phyloP scores from a whole-genome alignment of 2,113 vertebrate species.

The Eupsittula cactorum region DNA sequence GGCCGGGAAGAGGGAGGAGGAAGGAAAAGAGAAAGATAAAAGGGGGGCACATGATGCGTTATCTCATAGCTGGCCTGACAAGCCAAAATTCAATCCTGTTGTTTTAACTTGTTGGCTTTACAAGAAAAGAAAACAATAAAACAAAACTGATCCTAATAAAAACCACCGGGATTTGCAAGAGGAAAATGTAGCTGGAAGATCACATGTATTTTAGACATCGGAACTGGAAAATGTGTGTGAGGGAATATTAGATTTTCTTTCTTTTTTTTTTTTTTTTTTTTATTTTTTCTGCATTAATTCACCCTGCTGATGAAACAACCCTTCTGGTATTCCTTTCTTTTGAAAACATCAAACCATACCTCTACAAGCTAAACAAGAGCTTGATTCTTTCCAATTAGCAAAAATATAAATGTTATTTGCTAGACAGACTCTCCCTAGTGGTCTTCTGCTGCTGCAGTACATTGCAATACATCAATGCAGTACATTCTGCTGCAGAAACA shows the following conservation, averaged over 20 bases:
- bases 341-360: neutral
- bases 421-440: neutral
- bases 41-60: neutral
- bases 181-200: neutral
- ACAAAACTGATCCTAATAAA: conserved; percentile 42
- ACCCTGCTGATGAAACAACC: neutral
- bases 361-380: neutral
- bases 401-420: conserved; percentile 13
- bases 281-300: neutral
- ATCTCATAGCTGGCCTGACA: conserved; percentile 19
- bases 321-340: conserved; percentile 22
- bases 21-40: conserved; percentile 28
- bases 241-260: conserved; percentile 1
- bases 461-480: too few species aligned
- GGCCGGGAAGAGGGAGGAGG: neutral
- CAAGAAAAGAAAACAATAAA: conserved; percentile 65
- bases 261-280: neutral
- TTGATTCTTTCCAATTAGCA: neutral
- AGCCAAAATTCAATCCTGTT: conserved; percentile 60
- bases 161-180: neutral
- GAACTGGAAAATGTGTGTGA: neutral
- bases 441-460: neutral
- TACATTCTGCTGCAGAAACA: neutral
- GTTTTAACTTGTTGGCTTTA: conserved; percentile 60
- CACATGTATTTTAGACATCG: neutral